A percentile compares a stretch with the other conserved stretches of the same genome.
These are phyloP conservation scores for Planiliza haematocheilus DNA, from an alignment of 2,113 vertebrate species.

Conservation along the genomic window DNA sequence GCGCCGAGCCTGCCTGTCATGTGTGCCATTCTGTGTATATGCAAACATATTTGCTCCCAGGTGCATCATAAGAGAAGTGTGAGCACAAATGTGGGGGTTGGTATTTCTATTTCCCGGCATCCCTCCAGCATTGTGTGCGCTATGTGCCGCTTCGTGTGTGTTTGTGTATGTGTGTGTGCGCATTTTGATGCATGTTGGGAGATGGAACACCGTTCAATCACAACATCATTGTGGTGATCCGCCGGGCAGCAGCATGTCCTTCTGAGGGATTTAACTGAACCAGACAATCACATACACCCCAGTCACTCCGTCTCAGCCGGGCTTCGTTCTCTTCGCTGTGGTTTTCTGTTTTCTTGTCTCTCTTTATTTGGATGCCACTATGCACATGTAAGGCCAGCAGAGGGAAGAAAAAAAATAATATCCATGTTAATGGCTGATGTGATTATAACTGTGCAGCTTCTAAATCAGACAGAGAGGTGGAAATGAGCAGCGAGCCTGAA, in stretches of 20 bases:
- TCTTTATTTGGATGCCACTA: neutral
- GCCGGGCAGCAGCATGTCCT: constrained; percentile 19
- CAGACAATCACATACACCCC: constrained; percentile 19
- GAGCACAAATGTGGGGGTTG: neutral
- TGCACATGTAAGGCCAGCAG: no score
- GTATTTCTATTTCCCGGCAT: constrained; percentile 23
- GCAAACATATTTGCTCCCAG: constrained; percentile 3
- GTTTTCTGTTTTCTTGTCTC: constrained; percentile 10
- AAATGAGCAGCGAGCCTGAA: no score
- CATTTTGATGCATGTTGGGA: constrained; percentile 7
- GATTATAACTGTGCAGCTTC: no score
- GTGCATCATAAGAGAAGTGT: neutral
- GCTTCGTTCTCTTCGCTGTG: neutral
- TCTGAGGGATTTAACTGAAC: constrained; percentile 47
- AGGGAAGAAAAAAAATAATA: no score
- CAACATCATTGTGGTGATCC: constrained; percentile 22
- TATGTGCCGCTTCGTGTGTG: neutral
- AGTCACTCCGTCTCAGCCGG: neutral
- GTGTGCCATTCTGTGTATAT: neutral
- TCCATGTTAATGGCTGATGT: no score
- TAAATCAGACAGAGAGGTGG: no score
- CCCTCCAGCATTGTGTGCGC: neutral
- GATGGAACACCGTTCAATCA: constrained; percentile 31
- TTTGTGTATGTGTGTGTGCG: neutral
- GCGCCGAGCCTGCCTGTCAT: neutral